Conservation (phyloP, 2,797 vertebrate genomes). For the Eurystomus glaucurus region DNA sequence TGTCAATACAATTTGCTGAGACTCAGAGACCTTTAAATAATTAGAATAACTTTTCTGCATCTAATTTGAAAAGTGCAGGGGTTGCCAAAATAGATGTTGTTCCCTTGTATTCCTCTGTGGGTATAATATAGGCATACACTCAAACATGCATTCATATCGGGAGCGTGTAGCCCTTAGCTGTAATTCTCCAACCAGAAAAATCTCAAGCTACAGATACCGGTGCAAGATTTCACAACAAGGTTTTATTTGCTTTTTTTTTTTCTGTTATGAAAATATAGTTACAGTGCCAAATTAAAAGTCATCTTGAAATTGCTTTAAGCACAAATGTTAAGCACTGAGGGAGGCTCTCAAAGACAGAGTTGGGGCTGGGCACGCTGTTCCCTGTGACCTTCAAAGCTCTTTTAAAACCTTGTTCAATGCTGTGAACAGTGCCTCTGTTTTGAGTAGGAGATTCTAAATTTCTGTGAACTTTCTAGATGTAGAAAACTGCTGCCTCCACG, state of each 20-base stretch:
- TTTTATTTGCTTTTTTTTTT: background rate
- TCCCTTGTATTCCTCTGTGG: background rate
- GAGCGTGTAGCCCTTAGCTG: background rate
- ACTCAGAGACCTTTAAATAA: slow-evolving; percentile 53
- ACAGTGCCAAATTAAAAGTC: background rate
- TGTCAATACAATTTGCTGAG: slow-evolving; percentile 68
- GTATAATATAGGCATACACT: background rate
- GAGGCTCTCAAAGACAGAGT: background rate
- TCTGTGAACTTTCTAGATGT: background rate
- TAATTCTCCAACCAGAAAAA: background rate
- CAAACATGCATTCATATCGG: background rate
- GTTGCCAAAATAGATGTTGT: slow-evolving; percentile 36
- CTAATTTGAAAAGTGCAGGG: slow-evolving; percentile 62
- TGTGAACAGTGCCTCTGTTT: background rate
- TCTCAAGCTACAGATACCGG: background rate
- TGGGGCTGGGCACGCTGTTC: background rate
- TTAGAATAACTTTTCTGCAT: slow-evolving; percentile 63
- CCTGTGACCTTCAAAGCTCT: background rate
- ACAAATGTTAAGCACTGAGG: background rate
- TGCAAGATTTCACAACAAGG: background rate
- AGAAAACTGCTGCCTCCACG: background rate
- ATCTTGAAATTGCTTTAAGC: background rate
- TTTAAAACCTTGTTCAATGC: background rate
- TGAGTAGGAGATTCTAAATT: background rate
- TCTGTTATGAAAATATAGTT: background rate